These are phyloP conservation scores for Struthidea cinerea DNA, from an alignment of 2,113 vertebrate species.

Conservation along the genomic window DNA sequence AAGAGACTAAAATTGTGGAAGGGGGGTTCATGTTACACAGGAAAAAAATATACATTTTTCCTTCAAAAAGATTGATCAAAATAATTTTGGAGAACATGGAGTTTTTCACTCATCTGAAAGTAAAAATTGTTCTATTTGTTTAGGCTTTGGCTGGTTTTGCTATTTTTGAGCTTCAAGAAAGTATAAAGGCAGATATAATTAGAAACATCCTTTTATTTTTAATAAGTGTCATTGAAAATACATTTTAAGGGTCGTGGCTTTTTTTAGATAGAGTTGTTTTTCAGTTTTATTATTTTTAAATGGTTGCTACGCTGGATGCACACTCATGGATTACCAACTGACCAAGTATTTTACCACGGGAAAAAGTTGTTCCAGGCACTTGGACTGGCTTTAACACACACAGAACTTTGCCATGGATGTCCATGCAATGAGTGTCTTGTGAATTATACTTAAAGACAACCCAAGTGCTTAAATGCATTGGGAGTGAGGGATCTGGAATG, in stretches of 20 bases:
- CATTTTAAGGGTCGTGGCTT: not conserved
- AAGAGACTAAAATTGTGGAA: not conserved
- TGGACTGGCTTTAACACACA: not conserved
- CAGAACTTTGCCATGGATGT: not conserved
- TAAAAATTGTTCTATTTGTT: not conserved
- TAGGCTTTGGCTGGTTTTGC: not conserved
- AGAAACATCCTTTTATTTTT: not conserved
- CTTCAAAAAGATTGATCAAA: not conserved
- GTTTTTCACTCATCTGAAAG: not conserved
- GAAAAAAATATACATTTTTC: not conserved
- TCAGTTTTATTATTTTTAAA: not conserved
- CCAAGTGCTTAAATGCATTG: not conserved
- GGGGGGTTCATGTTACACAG: fast-evolving
- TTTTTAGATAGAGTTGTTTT: not conserved
- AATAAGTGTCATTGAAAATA: not conserved
- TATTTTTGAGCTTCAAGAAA: not conserved
- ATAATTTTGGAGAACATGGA: not conserved
- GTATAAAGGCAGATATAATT: not conserved
- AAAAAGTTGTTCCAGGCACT: not conserved
- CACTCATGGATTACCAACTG: not conserved
- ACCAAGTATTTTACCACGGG: not conserved
- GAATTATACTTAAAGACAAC: not conserved
- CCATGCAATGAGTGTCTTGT: not conserved
- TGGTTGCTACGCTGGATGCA: not conserved
- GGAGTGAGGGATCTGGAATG: not conserved